A percentile compares a stretch with the other conserved stretches of the same genome.
Evolutionary conservation across 2,888 invertebrate genomes (phyloP).

Genomic region (Melitaea athalia): DNA sequence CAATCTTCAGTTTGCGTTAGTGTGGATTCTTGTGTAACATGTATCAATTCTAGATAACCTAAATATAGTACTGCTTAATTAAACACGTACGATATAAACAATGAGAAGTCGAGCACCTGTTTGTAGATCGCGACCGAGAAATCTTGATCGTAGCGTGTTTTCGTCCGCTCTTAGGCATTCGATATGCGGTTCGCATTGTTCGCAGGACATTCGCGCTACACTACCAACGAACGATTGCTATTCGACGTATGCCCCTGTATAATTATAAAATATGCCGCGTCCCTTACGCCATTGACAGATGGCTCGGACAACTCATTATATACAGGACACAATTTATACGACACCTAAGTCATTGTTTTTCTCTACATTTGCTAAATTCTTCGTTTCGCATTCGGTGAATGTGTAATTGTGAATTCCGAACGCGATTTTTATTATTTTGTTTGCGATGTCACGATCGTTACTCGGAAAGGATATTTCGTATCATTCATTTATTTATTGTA

Average conservation of each 20-base stretch:
- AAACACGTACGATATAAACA: conserved; percentile 36
- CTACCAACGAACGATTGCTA: conserved; percentile 58
- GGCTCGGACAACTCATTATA: conserved; percentile 60
- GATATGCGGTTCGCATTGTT: conserved; percentile 63
- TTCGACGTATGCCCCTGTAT: conserved; percentile 64
- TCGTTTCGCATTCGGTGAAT: conserved; percentile 44
- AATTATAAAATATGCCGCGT: conserved; percentile 71
- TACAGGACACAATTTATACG: conserved; percentile 65
- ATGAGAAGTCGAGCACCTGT: conserved; percentile 63
- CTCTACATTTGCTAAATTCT: conserved; percentile 67
- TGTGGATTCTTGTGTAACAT: background rate
- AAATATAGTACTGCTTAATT: conserved; percentile 32
- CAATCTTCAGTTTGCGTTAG: background rate
- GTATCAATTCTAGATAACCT: conserved; percentile 15
- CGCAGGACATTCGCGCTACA: conserved; percentile 65
- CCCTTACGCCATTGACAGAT: conserved; percentile 64
- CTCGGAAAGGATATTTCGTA: conserved; percentile 74
- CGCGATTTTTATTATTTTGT: conserved; percentile 67
- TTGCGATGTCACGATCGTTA: conserved; percentile 70
- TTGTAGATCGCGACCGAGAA: conserved; percentile 72
- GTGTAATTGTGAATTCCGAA: conserved; percentile 66
- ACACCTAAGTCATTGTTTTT: conserved; percentile 72
- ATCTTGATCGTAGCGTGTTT: conserved; percentile 62
- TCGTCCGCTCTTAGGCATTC: conserved; percentile 52
- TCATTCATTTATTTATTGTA: conserved; percentile 66